Base-by-base conservation (phyloP, 2,797 vertebrate species). In the Uromys caudimaculatus region DNA sequence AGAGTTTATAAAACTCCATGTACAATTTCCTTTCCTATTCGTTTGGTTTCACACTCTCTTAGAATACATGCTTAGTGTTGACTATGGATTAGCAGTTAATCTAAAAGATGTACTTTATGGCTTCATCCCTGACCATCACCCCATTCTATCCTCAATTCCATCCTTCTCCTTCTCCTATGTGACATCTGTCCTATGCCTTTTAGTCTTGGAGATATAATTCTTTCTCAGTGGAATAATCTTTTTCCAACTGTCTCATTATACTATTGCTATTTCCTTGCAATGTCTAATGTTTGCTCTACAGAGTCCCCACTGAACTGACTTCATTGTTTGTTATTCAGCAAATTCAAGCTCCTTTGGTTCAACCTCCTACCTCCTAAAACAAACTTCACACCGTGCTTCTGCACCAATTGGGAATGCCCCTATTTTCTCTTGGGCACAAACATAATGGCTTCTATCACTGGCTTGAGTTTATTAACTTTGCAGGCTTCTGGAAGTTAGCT, bases 251-350 rank as follows among this genome's bases (percentile, higher is more conserved):
- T 67, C 14, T 73, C 14, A 50, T 19, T 44, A 19, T 58, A 75
- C 76, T 73, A n/a, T 41, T 90, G 27, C 35, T 82, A 75, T 94
- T 95, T 89, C 12, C 24, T 50, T 90, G 83, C 9, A 83, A 73
- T 79, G 12, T 50, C 95, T 41, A 71, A 82, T 75, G 78, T 91
- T 75, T 94, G 32, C 23, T 5, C 0, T 21, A 13, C 41, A 38
- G 58, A 62, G 47, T 96, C 60, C 32, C 56, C 16, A 47, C n/a
- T 62, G 60, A 81, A 47, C 32, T 90, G 69, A 3, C 91, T 77
- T 96, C 78, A 62, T 58, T 89, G 73, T 54, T 58, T 91, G 32
- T 76, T 77, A 41, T 78, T 92, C 41, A 35, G 6, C 27, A 78
- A 47, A 78, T 83, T 44, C 78, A 71, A 96, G 41, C 12, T 32